phyloP scores from a whole-genome alignment of 2,888 invertebrate genomes.

The Tanytarsus gracilentus region DNA sequence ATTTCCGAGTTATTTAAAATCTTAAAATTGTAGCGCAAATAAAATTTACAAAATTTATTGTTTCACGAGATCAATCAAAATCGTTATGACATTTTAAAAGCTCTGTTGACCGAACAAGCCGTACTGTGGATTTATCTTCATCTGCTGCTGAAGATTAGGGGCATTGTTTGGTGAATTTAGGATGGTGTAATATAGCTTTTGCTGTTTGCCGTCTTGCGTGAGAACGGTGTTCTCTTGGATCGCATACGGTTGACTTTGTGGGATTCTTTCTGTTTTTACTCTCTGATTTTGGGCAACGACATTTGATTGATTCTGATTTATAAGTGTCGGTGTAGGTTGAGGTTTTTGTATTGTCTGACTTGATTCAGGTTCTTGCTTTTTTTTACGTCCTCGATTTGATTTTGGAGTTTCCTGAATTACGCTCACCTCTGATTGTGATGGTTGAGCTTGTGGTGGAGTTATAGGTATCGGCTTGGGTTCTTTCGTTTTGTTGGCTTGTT shows the following conservation, averaged over 20 bases:
- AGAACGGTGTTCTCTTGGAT: conserved; percentile 3
- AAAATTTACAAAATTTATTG: too few species aligned
- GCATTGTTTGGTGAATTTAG: neutral
- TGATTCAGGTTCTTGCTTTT: neutral
- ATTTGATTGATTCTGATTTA: neutral
- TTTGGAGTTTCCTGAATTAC: neutral
- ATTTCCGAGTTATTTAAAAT: too few species aligned
- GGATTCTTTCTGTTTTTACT: conserved; percentile 6
- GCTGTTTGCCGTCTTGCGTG: neutral
- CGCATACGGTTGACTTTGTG: neutral
- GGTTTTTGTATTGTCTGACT: neutral
- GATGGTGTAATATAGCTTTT: conserved; percentile 1
- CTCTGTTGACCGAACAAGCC: too few species aligned
- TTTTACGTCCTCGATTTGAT: neutral
- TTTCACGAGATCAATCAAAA: too few species aligned
- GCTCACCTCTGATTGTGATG: neutral
- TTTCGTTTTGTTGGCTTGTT: neutral
- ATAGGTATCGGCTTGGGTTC: neutral
- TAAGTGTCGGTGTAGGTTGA: neutral
- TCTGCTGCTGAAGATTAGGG: too few species aligned
- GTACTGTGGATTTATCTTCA: too few species aligned
- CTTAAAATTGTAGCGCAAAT: too few species aligned
- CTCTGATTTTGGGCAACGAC: neutral
- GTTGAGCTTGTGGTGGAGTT: neutral
- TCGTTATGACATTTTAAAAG: too few species aligned